Percentiles rank a stretch among this genome's conserved stretches.
These are phyloP conservation scores for Caranx melampygus DNA, from an alignment of 2,113 vertebrate genomes.

Conservation along the genomic window DNA sequence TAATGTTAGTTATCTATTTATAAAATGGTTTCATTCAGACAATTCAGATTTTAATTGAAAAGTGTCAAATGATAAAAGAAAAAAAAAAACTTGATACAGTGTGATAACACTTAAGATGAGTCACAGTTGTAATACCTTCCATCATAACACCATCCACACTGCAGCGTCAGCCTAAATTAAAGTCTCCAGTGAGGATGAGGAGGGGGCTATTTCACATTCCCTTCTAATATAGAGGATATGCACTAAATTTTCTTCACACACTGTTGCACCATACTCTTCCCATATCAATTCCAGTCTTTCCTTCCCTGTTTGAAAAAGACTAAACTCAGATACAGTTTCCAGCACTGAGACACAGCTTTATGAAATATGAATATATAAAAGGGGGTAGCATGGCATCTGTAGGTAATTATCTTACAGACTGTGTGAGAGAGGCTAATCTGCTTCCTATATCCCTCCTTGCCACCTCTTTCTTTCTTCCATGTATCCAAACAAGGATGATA, in stretches of 20 bases:
- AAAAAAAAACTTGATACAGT: not conserved
- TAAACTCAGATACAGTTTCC: constrained; percentile 73
- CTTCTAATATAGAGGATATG: constrained; percentile 35
- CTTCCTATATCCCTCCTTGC: constrained; percentile 54
- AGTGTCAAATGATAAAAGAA: not conserved
- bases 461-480: constrained; percentile 59
- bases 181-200: not conserved
- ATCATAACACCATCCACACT: not conserved
- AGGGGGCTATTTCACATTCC: constrained; percentile 19
- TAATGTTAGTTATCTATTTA: not conserved
- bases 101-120: not conserved
- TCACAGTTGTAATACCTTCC: not conserved
- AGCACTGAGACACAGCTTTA: constrained; percentile 49
- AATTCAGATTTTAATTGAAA: not conserved
- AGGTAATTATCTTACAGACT: constrained; percentile 65
- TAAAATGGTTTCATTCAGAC: not conserved
- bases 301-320: constrained; percentile 32
- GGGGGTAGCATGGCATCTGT: constrained; percentile 62
- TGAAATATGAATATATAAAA: constrained; percentile 77
- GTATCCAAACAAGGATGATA: constrained; percentile 53
- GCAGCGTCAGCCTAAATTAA: not conserved
- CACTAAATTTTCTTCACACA: constrained; percentile 45
- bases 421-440: constrained; percentile 44
- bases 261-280: constrained; percentile 36
- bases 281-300: constrained; percentile 51